phyloP scores from a whole-genome alignment of 1,140 invertebrate species.

The Coboldia fuscipes region DNA sequence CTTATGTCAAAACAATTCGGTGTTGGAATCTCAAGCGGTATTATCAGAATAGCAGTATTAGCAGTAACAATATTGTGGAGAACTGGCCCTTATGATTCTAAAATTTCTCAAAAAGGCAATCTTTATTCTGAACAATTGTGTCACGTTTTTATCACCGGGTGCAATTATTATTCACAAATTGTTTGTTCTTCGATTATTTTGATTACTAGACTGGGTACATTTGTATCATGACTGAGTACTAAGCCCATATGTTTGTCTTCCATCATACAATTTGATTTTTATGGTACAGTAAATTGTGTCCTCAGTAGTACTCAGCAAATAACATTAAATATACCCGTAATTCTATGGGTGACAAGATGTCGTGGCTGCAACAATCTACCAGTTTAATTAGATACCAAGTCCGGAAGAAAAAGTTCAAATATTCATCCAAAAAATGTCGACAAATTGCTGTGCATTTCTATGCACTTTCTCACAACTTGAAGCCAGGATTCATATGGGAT shows the following conservation, averaged over 20 bases:
- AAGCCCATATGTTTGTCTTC: no score
- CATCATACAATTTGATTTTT: no score
- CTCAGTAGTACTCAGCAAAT: neutral
- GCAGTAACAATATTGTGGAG: no score
- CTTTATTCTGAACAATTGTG: no score
- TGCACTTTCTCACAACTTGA: neutral
- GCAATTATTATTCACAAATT: no score
- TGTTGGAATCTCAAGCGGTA: neutral
- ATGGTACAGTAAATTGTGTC: no score
- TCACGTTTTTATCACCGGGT: no score
- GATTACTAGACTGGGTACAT: no score
- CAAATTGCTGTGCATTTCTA: neutral
- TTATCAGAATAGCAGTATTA: neutral
- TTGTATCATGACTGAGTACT: no score
- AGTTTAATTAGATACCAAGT: neutral
- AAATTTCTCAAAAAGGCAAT: no score
- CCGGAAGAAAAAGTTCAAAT: neutral
- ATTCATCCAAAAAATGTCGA: neutral
- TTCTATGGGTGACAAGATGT: neutral
- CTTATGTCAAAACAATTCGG: neutral
- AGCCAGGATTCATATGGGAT: constrained; percentile 2
- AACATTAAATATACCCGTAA: neutral
- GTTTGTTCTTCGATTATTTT: no score
- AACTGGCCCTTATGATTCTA: no score
- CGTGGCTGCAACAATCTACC: neutral